Evolutionary conservation across 2,113 vertebrate species (phyloP), one percentile per base, ranked within the genome.

Genomic region (Ranitomeya imitator): DNA sequence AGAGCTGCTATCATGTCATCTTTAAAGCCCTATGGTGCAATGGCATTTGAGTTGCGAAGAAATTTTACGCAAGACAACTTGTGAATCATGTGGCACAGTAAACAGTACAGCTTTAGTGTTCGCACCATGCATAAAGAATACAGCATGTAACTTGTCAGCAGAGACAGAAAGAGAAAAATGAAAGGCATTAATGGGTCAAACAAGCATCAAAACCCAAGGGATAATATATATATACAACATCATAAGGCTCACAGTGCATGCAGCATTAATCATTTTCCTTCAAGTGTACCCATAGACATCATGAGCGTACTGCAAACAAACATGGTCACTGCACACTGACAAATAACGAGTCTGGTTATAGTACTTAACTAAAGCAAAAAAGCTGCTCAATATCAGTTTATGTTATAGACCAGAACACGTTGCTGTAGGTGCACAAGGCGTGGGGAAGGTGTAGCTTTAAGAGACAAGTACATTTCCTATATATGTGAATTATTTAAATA

Each of bases 161-260:
- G n/a, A 65, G 60, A 83, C 37, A 84, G 73, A 76, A 52, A 21
- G 16, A 71, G 82, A 69, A 69, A 84, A 84, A 84, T 84, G 61
- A 84, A 84, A 23, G 31, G 63, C 82, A 84, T 71, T 84, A 84
- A 84, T 69, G n/a, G 82, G 82, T 67, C 82, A 84, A 69, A 83
- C 81, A 83, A 71, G 63, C 45, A 84, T n/a, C 82, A 84, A 84
- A n/a, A 26, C 82, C 82, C 82, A 69, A 21, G 51, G 61, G 81
- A 84, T 26, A 84, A 31, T 31, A 69, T 84, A 54, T 83, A 83
- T 52, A 84, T 16, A 84, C 63, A 84, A 84, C 45, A 84, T n/a
- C 71, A 84, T 84, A 69, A 69, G 26, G 18, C 37, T 76, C 37
- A 76, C 21, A 55, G 52, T 67, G 26, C 21, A 23, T 84, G 52